phyloP scores from a whole-genome alignment of 2,888 invertebrate species.

The Serrognathus titanus region DNA sequence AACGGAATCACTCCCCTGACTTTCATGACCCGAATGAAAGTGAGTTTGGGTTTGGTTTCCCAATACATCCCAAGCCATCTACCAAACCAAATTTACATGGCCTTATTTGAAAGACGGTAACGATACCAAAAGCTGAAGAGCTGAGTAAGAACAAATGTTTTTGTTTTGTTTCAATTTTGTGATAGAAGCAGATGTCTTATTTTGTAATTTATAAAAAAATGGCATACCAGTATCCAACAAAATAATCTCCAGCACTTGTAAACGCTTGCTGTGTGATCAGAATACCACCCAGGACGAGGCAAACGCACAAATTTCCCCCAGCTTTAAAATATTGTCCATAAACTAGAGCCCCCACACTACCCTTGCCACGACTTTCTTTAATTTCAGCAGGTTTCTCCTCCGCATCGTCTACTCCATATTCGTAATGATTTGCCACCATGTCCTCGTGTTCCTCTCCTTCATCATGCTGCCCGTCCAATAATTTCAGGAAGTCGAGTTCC shows the following conservation, averaged over 20 bases:
- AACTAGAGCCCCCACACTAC: constrained; percentile 51
- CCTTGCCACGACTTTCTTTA: constrained; percentile 31
- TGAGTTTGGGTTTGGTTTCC: no score
- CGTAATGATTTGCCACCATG: constrained; percentile 50
- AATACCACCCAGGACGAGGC: constrained; percentile 56
- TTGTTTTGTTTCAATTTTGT: neutral
- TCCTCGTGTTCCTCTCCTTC: constrained; percentile 7
- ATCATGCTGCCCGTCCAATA: constrained; percentile 36
- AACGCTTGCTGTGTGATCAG: constrained; percentile 65
- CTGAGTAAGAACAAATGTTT: no score
- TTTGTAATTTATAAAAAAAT: neutral
- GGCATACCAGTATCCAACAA: constrained; percentile 69
- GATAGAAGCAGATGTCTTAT: neutral
- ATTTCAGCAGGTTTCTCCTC: constrained; percentile 48
- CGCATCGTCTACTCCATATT: constrained; percentile 41
- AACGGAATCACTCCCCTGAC: no score
- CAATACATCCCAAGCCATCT: no score
- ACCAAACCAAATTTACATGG: no score
- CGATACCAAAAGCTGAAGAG: no score
- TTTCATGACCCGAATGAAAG: no score
- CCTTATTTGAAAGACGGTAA: no score
- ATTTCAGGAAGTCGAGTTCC: constrained; percentile 68
- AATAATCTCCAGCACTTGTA: constrained; percentile 76
- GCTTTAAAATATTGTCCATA: constrained; percentile 73
- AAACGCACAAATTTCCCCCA: constrained; percentile 64